Base-by-base conservation (phyloP, 2,797 vertebrate genomes). In the Echeneis naucrates region DNA sequence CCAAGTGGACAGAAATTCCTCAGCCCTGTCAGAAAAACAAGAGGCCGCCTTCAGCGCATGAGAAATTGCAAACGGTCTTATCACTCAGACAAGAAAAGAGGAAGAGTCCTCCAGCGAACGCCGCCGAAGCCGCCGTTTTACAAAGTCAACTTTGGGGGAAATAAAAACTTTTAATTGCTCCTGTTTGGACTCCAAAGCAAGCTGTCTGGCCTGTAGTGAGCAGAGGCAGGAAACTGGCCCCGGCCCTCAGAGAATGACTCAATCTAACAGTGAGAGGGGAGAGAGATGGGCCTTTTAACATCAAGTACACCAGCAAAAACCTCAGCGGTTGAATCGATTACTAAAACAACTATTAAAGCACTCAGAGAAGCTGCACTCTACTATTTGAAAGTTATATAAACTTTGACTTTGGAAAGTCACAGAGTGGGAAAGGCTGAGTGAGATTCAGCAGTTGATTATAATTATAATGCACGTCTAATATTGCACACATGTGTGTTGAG, bases 1-100 rank as follows among this genome's bases (percentile, higher is more conserved):
- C 72, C 45, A 1, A 54, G 71, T 0, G 33, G 27, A 45, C 77
- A 69, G 77, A 85, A 77, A 81, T 81, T 86, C 82, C 80, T 87
- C 85, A 78, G 57, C 76, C 40, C 35, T 32, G 54, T 84, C 75
- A 77, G 65, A 78, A 77, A 82, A 80, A 66, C 64, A 58, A 69
- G 54, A 72, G 32, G 63, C 50, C 8, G 32, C n/a, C 44, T 59
- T 68, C 65, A 26, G 24, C 55, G 21, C 45, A 32, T 14, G 72
- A 72, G 82, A 81, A 68, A 68, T 44, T 16, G 35, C 44, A 40
- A 51, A 44, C 4, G 0, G 45, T 6, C 72, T 72, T 6, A 13
- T 77, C 61, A 60, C 68, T 56, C 69, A 9, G 38, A 75, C 68
- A 59, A 59, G 54, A 75, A 81, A 68, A 68, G 7, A 19, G 40